Percentiles rank a stretch among this genome's conserved stretches.
Evolutionary conservation across 2,113 vertebrate genomes (phyloP).

Genomic region (Tachuris rubrigastra): DNA sequence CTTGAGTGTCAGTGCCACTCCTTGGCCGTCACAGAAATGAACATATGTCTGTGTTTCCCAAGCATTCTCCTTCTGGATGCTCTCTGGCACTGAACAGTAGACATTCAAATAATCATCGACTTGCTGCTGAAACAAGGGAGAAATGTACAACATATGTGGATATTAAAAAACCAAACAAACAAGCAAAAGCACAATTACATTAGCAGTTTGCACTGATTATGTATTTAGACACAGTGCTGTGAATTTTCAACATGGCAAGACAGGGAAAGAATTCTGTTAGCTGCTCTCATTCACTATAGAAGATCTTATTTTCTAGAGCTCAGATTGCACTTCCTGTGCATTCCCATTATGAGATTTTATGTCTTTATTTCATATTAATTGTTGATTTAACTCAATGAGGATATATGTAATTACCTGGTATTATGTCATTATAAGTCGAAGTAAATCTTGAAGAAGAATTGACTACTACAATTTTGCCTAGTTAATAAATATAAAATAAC

Average conservation of each 20-base stretch:
- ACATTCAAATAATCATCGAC: conserved; percentile 78
- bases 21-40: conserved; percentile 82
- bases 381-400: neutral
- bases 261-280: neutral
- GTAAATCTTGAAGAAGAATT: neutral
- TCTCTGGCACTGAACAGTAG: conserved; percentile 80
- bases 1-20: conserved; percentile 79
- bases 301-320: neutral
- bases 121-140: conserved; percentile 62
- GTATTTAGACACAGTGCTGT: neutral
- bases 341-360: neutral
- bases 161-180: neutral
- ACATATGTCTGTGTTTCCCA: conserved; percentile 77
- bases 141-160: neutral
- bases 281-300: neutral
- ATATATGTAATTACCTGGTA: neutral
- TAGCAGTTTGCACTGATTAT: neutral
- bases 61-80: conserved; percentile 71
- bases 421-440: neutral
- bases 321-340: fast-evolving
- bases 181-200: neutral
- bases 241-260: neutral
- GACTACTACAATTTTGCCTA: neutral
- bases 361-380: neutral
- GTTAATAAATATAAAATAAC: neutral